These are phyloP conservation scores for Diceros bicornis DNA, from an alignment of 2,797 vertebrate species.

Conservation along the genomic window DNA sequence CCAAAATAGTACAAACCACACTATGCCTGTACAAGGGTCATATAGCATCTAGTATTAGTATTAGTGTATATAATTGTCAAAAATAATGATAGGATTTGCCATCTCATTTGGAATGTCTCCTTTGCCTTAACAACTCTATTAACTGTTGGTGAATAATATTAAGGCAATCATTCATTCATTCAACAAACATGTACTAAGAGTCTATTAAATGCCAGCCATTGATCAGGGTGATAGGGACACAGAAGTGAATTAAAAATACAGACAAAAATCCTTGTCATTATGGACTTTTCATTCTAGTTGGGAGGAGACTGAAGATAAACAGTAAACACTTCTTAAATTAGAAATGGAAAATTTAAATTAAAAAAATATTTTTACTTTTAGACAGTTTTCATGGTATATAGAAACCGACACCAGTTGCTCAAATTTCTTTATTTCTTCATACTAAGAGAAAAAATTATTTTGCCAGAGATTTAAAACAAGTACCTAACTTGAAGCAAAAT, in stretches of 20 bases:
- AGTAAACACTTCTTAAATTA: constrained; percentile 53
- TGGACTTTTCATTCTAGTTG: not conserved
- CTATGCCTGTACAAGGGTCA: not conserved
- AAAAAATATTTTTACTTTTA: constrained; percentile 11
- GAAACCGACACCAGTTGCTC: not conserved
- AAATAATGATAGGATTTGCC: not conserved
- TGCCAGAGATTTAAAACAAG: constrained; percentile 39
- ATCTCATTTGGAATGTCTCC: constrained; percentile 5
- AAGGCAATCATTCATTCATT: constrained; percentile 6
- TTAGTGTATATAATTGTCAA: not conserved
- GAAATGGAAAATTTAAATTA: constrained; percentile 54
- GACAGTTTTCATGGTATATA: not conserved
- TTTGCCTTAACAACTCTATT: constrained; percentile 22
- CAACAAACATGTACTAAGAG: not conserved
- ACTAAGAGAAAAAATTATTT: not conserved
- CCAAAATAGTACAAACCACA: constrained; percentile 42
- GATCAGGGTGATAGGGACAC: not conserved
- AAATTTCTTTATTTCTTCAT: constrained; percentile 14
- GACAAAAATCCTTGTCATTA: not conserved
- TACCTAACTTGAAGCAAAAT: constrained; percentile 5
- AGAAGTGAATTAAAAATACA: constrained; percentile 48
- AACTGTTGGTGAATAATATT: not conserved
- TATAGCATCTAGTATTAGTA: not conserved
- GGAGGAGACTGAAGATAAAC: not conserved
- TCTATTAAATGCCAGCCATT: not conserved